phyloP scores from a whole-genome alignment of 2,888 invertebrate species.

The Hypsopygia costalis region DNA sequence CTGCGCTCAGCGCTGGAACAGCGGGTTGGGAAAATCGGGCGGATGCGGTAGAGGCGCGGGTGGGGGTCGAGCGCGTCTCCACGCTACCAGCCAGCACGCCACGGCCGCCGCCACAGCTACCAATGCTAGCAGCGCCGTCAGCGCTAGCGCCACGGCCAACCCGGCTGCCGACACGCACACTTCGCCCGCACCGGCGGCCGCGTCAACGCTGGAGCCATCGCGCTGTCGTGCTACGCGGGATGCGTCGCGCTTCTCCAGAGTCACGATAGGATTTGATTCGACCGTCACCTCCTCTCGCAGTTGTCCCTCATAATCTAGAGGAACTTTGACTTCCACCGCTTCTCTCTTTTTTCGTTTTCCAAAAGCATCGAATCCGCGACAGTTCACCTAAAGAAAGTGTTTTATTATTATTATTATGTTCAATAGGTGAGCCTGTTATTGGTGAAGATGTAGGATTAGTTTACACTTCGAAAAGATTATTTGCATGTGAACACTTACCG shows the following conservation, averaged over 20 bases:
- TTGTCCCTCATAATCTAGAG: constrained; percentile 87
- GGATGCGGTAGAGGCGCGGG: constrained; percentile 96
- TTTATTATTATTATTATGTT: constrained; percentile 1
- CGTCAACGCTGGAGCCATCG: constrained; percentile 88
- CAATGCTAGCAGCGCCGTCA: constrained; percentile 94
- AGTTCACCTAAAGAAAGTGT: constrained; percentile 85
- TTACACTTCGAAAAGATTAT: background rate
- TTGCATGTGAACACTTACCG: constrained; percentile 86
- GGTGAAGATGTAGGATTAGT: background rate
- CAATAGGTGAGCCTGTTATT: background rate
- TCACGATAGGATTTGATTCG: constrained; percentile 94
- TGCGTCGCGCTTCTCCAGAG: constrained; percentile 92
- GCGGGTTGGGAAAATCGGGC: constrained; percentile 96
- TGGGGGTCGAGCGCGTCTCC: constrained; percentile 91
- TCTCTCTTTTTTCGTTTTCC: constrained; percentile 88
- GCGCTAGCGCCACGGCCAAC: constrained; percentile 93
- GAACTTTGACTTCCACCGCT: constrained; percentile 64
- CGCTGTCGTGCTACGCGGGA: constrained; percentile 87
- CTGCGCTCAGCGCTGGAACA: constrained; percentile 82
- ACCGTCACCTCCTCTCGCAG: constrained; percentile 96
- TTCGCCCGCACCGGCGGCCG: constrained; percentile 79
- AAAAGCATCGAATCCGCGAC: constrained; percentile 94
- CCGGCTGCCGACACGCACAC: constrained; percentile 97
- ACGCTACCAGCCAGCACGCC: constrained; percentile 97
- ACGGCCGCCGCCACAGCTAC: constrained; percentile 97